phyloP scores from a whole-genome alignment of 1,140 invertebrate species.

The Bombus vancouverensis region DNA sequence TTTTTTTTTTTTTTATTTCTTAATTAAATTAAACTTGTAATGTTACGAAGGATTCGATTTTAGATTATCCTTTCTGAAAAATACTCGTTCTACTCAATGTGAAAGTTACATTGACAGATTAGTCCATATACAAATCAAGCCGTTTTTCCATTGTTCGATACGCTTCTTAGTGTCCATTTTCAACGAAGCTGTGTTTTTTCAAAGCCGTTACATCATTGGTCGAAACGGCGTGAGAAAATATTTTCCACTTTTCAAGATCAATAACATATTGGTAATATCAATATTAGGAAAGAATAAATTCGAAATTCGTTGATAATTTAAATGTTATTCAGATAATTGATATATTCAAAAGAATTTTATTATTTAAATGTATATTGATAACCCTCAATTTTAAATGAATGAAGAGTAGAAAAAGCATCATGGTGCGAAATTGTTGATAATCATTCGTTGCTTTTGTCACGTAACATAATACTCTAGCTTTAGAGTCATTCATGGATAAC shows the following conservation, averaged over 20 bases:
- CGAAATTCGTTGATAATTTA: not conserved
- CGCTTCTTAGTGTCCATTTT: not conserved
- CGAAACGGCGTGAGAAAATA: not conserved
- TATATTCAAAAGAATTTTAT: not conserved
- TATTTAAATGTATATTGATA: not conserved
- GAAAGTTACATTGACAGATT: slow-evolving; percentile 59
- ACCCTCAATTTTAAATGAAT: not conserved
- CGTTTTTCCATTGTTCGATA: slow-evolving; percentile 34
- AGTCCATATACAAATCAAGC: slow-evolving; percentile 39
- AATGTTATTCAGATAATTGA: not conserved
- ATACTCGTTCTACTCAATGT: slow-evolving; percentile 26
- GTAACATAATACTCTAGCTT: not conserved
- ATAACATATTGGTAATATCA: not conserved
- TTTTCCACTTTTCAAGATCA: not conserved
- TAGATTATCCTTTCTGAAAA: slow-evolving; percentile 24
- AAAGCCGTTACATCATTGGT: not conserved
- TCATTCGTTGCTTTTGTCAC: not conserved
- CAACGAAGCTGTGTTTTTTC: not conserved
- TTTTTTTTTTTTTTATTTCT: not conserved
- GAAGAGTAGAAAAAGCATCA: not conserved
- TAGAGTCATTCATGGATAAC: not conserved
- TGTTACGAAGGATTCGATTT: slow-evolving; percentile 20
- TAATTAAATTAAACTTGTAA: not conserved
- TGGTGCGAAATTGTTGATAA: not conserved
- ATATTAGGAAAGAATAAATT: too few relatives aligned